Evolutionary conservation across 2,797 vertebrate species (phyloP).

Genomic region (Hippocampus kuda): DNA sequence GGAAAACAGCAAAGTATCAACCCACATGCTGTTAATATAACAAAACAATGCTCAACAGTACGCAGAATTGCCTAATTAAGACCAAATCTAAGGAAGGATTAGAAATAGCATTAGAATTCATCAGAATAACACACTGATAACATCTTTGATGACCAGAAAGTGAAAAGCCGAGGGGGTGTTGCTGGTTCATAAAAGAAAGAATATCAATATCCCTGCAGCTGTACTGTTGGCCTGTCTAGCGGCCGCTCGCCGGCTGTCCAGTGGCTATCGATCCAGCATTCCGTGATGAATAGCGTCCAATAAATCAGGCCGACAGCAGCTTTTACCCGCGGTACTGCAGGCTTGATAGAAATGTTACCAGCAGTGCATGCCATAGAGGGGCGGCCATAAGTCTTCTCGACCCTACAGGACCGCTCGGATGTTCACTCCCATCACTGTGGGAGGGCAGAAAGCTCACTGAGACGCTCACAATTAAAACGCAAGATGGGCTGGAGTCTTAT

Average conservation of each 20-base stretch:
- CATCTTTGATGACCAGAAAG: background rate
- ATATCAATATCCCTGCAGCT: constrained; percentile 2
- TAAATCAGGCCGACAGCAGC: constrained; percentile 41
- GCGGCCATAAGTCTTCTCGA: constrained; percentile 32
- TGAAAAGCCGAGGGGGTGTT: background rate
- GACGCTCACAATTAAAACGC: constrained; percentile 22
- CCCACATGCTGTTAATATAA: background rate
- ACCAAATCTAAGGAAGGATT: constrained; percentile 23
- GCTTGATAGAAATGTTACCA: constrained; percentile 42
- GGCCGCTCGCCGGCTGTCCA: constrained; percentile 16
- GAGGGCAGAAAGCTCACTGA: constrained; percentile 9
- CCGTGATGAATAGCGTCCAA: constrained; percentile 41
- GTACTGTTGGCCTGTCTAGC: background rate
- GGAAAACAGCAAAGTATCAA: background rate
- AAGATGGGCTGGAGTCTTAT: constrained; percentile 12
- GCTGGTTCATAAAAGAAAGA: background rate
- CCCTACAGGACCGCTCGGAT: background rate
- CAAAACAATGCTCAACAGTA: constrained; percentile 15
- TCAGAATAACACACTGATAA: constrained; percentile 9
- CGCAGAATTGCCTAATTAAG: constrained; percentile 10
- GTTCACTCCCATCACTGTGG: background rate
- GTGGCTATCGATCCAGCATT: constrained; percentile 33
- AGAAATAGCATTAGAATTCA: constrained; percentile 28
- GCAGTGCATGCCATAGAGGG: background rate
- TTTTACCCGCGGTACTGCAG: constrained; percentile 26